Conservation (phyloP, 2,797 vertebrate species). For the Buphagus erythrorhynchus region DNA sequence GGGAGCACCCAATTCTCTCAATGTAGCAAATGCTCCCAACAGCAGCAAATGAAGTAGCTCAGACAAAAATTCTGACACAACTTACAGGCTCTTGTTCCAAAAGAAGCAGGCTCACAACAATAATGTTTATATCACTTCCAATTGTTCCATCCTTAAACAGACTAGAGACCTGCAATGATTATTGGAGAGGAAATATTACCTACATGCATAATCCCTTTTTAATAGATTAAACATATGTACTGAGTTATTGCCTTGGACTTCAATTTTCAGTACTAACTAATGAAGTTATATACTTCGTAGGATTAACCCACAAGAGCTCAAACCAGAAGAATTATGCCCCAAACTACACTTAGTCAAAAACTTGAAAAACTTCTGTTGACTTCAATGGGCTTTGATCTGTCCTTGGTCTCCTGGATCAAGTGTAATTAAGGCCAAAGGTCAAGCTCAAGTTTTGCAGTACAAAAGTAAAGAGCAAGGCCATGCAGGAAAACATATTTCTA, state of each 20-base stretch:
- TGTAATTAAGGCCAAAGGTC: neutral
- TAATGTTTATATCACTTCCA: constrained; percentile 94
- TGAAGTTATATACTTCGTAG: neutral
- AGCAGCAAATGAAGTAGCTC: neutral
- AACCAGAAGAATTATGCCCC: neutral
- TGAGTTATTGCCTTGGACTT: neutral
- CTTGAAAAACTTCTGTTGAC: neutral
- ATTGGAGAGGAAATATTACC: neutral
- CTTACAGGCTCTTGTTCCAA: constrained; percentile 95
- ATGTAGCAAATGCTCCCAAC: neutral
- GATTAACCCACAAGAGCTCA: neutral
- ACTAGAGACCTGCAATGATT: constrained; percentile 88
- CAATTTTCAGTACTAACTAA: neutral
- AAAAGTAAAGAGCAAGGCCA: neutral
- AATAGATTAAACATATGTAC: neutral
- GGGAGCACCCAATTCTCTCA: neutral
- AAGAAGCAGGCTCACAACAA: constrained; percentile 93
- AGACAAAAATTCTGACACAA: neutral
- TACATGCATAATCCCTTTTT: neutral
- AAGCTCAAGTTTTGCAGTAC: neutral
- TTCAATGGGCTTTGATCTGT: neutral
- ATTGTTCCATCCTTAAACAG: constrained; percentile 98
- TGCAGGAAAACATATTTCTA: neutral
- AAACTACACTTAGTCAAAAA: neutral
- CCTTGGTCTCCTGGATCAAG: neutral